A percentile compares a stretch with the other conserved stretches of the same genome.
Evolutionary conservation across 2,888 invertebrate genomes (phyloP).

Genomic region (Rhodophaea formosa): DNA sequence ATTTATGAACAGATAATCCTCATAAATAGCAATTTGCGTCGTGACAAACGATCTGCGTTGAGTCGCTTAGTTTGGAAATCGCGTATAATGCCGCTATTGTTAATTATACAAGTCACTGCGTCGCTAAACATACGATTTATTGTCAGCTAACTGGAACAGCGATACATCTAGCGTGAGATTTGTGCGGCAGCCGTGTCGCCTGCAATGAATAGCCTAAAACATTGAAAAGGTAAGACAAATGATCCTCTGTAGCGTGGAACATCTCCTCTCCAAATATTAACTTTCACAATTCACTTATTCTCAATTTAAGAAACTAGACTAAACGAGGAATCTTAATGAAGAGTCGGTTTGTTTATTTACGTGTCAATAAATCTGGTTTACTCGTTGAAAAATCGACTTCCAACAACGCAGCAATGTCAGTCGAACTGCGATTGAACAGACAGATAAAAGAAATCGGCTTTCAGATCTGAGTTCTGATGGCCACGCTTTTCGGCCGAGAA

Average conservation of each 20-base stretch:
- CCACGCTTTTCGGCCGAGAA: slow-evolving; percentile 56
- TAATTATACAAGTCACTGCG: slow-evolving; percentile 76
- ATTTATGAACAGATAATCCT: slow-evolving; percentile 68
- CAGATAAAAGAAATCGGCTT: slow-evolving; percentile 62
- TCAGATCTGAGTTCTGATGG: slow-evolving; percentile 66
- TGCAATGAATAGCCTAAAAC: slow-evolving; percentile 55
- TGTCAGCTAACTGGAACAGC: slow-evolving; percentile 70
- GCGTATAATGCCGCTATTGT: slow-evolving; percentile 76
- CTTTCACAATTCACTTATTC: slow-evolving; percentile 37
- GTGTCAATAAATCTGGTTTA: slow-evolving; percentile 49
- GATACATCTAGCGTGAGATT: slow-evolving; percentile 68
- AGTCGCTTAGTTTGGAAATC: slow-evolving; percentile 75
- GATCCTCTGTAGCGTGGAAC: slow-evolving; percentile 31
- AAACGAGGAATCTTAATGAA: slow-evolving; percentile 49
- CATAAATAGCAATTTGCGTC: slow-evolving; percentile 76
- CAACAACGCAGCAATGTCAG: slow-evolving; percentile 52
- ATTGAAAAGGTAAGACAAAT: slow-evolving; percentile 62
- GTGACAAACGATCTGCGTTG: slow-evolving; percentile 72
- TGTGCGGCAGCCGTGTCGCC: slow-evolving; percentile 47
- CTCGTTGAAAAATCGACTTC: slow-evolving; percentile 58
- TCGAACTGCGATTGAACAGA: slow-evolving; percentile 57
- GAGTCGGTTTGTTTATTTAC: slow-evolving; percentile 50
- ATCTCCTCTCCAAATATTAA: slow-evolving; percentile 44
- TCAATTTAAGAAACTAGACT: slow-evolving; percentile 35
- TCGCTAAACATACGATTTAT: slow-evolving; percentile 79